Base-by-base conservation (phyloP, 1,140 invertebrate species). In the Dendroctonus valens region DNA sequence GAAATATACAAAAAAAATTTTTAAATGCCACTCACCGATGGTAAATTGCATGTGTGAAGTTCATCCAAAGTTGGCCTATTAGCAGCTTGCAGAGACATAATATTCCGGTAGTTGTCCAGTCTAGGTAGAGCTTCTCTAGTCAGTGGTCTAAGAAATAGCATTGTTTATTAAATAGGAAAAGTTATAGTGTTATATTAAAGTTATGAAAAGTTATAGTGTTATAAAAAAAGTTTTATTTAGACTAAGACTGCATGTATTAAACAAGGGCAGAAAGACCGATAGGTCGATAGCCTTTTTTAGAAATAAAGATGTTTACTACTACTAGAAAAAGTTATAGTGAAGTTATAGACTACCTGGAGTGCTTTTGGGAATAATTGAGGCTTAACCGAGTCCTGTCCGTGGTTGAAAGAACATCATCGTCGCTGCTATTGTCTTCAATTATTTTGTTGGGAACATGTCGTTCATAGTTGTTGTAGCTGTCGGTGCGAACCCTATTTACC, bases 51-150 rank as follows among this genome's bases (percentile, higher is more conserved):
- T 77, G 96, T 92, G 79, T 96, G 94, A 4, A 98, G 84, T 80
- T 97, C 93, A 75, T 96, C 94, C 11, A 98, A 81, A 4, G 95
- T 96, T 5, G 95, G 95, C 74, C 90, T 84, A 72, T 92, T 92
- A 12, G 89, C 91, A 4, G 91, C 91, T 73, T 93, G 93, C 49
- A 96, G 89, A 14, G 92, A 94, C 83, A 96, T 85, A 67, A 96
- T 91, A 78, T 97, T 96, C 63, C 94, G 86, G 80, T 98, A 98
- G 82, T 97, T 95, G 77, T 97, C 94, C 73, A 96, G 79, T 53
- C 94, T 83, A 7, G 94, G 94, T 49, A 97, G 76, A 3, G 94
- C 94, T 81, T 98, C 95, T 8, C 93, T 82, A 0, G 94, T 97
- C 77, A 97, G 90, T 75, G 94, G 90, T 59, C 93, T 91, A 75